Conservation (phyloP, 1,140 invertebrate genomes). For the Bombus haemorrhoidalis region DNA sequence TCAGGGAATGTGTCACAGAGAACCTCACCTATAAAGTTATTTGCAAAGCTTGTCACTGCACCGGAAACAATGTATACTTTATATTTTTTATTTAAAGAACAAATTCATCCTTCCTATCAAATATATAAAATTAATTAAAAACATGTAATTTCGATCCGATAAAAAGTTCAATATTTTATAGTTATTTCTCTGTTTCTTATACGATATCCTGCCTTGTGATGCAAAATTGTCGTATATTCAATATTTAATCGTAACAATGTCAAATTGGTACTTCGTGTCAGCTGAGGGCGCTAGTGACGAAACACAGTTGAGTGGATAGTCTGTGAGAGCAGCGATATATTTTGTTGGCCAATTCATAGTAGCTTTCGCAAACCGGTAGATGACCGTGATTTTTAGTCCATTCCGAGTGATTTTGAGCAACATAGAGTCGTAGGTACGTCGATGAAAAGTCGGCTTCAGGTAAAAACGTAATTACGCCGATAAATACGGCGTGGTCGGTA, state of each 20-base stretch:
- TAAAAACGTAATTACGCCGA: background rate
- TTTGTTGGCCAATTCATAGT: conserved; percentile 31
- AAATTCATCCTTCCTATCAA: background rate
- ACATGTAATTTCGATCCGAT: background rate
- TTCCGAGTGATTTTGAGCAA: background rate
- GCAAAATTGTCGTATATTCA: background rate
- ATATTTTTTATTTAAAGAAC: background rate
- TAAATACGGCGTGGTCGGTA: conserved; percentile 18
- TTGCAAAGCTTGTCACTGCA: conserved; percentile 21
- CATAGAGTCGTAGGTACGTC: too few relatives aligned
- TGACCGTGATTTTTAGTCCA: background rate
- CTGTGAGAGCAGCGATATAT: conserved; percentile 36
- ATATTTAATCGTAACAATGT: background rate
- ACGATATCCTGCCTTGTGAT: background rate
- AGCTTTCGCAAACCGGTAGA: conserved; percentile 29
- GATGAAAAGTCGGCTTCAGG: background rate
- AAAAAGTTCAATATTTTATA: background rate
- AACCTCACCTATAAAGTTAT: conserved; percentile 21
- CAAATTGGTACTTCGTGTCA: conserved; percentile 47
- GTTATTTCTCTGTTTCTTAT: too few relatives aligned
- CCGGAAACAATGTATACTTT: background rate
- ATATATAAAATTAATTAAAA: background rate
- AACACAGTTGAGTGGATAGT: conserved; percentile 63
- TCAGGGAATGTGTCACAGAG: conserved; percentile 28
- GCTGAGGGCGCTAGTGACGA: conserved; percentile 71